A percentile compares a stretch with the other conserved stretches of the same genome.
These are phyloP conservation scores for Crocidura indochinensis DNA, from an alignment of 2,797 vertebrate genomes.

Conservation along the genomic window DNA sequence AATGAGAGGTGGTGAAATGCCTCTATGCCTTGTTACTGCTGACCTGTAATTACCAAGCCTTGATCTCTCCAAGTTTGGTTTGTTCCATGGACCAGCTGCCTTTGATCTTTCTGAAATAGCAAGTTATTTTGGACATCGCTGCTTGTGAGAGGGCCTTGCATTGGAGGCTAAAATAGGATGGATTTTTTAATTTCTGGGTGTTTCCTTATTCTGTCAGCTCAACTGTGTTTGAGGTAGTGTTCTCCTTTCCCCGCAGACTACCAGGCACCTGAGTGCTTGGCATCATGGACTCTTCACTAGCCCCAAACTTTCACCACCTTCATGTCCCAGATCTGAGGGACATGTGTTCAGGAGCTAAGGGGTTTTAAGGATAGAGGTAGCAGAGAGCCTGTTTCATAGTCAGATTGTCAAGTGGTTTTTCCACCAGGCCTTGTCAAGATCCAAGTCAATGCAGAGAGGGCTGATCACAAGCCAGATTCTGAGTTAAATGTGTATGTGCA, in stretches of 20 bases:
- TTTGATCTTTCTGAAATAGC: constrained; percentile 67
- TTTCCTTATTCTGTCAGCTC: constrained; percentile 60
- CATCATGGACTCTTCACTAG: too few species aligned
- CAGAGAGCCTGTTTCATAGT: not conserved
- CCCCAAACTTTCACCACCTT: not conserved
- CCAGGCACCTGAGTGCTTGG: accelerated
- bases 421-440: not conserved
- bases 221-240: constrained; percentile 18
- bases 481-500: not conserved
- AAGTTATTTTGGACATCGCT: constrained; percentile 67
- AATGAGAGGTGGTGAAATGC: not conserved
- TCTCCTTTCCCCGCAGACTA: constrained; percentile 1
- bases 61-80: not conserved
- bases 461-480: not conserved
- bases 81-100: constrained; percentile 12
- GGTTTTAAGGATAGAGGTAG: not conserved
- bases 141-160: constrained; percentile 33
- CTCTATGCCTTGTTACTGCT: not conserved
- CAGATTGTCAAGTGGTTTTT: not conserved
- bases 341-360: not conserved
- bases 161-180: constrained; percentile 70
- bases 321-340: not conserved
- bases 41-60: not conserved
- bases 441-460: not conserved
- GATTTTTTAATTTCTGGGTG: constrained; percentile 66